phyloP scores from a whole-genome alignment of 2,113 vertebrate species.

The Paralichthys olivaceus region DNA sequence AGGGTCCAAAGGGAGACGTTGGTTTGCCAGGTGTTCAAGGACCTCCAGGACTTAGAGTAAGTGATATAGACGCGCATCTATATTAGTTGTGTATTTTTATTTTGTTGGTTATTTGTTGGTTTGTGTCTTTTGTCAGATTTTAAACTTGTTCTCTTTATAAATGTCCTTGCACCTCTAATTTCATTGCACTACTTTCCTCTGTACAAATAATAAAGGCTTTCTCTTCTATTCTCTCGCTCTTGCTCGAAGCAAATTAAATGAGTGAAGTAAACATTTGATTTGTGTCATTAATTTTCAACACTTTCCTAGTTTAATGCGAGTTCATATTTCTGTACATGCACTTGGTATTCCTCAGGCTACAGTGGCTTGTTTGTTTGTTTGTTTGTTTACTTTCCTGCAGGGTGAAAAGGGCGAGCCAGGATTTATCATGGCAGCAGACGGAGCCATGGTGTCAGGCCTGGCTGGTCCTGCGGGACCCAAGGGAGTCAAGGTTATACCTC shows the following conservation, averaged over 20 bases:
- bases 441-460: constrained; percentile 76
- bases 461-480: constrained; percentile 82
- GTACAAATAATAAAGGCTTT: no score
- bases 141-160: no score
- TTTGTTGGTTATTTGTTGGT: no score
- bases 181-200: no score
- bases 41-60: constrained; percentile 81
- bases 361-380: neutral
- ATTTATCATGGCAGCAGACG: constrained; percentile 76
- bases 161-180: no score
- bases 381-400: constrained; percentile 70
- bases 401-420: constrained; percentile 93
- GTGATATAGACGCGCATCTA: neutral
- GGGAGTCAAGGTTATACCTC: constrained; percentile 79
- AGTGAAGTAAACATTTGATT: no score
- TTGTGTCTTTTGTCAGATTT: no score
- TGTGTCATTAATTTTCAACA: no score
- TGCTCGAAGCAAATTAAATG: no score
- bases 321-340: neutral
- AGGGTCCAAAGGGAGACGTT: constrained; percentile 88
- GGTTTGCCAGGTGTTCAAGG: constrained; percentile 87
- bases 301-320: no score
- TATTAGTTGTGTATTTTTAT: neutral
- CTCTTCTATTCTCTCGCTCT: no score
- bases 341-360: neutral